A percentile compares a stretch with the other conserved stretches of the same genome.
Conservation (phyloP, 2,113 vertebrate species). For the Rhinolophus sinicus region DNA sequence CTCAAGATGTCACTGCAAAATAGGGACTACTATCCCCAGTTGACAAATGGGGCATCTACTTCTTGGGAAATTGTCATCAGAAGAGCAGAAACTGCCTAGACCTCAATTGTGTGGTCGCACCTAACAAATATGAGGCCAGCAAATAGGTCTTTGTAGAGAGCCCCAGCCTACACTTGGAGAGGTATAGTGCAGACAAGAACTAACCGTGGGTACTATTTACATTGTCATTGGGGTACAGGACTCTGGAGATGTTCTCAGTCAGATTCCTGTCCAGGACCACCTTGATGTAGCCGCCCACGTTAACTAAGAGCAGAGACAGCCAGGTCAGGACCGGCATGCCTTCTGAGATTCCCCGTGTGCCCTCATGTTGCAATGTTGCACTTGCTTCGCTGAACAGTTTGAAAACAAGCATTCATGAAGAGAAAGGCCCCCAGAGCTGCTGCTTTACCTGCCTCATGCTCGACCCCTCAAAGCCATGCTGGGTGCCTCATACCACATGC, state of each 20-base stretch:
- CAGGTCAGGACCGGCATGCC: rapidly evolving
- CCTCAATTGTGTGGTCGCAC: background rate
- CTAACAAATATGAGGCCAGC: background rate
- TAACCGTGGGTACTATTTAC: constrained; percentile 82
- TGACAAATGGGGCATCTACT: background rate
- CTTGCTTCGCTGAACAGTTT: background rate
- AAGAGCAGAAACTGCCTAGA: background rate
- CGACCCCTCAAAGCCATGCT: background rate
- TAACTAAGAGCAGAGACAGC: constrained; percentile 84
- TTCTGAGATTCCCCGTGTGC: rapidly evolving
- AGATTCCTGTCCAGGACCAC: constrained; percentile 93
- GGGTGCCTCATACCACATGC: background rate
- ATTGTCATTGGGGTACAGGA: constrained; percentile 93
- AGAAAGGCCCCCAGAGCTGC: background rate
- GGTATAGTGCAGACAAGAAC: background rate
- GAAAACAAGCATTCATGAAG: background rate
- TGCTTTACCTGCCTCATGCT: background rate
- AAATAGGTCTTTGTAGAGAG: background rate
- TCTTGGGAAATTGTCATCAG: background rate
- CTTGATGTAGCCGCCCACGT: constrained; percentile 92
- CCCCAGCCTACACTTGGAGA: background rate
- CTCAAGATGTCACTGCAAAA: background rate
- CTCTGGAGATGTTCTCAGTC: constrained; percentile 94
- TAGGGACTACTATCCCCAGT: rapidly evolving
- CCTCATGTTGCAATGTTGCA: background rate